Evolutionary conservation across 2,888 invertebrate genomes (phyloP), one percentile per base, ranked within the genome.

Genomic region (Diadromus collaris): DNA sequence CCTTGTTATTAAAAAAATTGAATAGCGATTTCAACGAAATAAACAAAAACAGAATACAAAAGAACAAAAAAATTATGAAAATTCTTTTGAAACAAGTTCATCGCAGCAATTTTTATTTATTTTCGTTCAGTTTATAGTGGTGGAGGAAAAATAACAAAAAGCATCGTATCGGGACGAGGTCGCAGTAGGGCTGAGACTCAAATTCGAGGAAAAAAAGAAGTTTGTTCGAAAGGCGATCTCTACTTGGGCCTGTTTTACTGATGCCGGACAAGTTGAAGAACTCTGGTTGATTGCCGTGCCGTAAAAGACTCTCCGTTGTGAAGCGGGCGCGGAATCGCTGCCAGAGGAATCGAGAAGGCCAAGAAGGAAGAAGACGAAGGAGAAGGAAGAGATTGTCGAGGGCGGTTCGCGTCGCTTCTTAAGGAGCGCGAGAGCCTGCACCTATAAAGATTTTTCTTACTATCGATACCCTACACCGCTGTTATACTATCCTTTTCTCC

Each of bases 401-500:
- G 74, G 76, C 68, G 72, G 76, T 64, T 21, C 51, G 69, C 32
- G 46, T 69, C 60, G 71, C 79, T 79, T 54, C 76, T 72, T 79
- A 76, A 79, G 79, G 72, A 79, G 76, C 76, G 48, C 63, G 64
- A 56, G 54, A 51, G 51, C 51, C 51, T 41, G 67, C 48, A 68
- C 72, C 76, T 79, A 72, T 79, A 76, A 79, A 79, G 54, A 80
- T 81, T 81, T 79, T 81, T 81, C 79, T 78, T 80, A 75, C 79
- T 76, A 80, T 81, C 79, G 81, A 78, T 79, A 68, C 64, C 68
- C 76, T 46, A 64, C 78, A 56, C 70, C 72, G 46, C 65, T 79
- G 51, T 61, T 68, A 58, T 65, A 51, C 70, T 72, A 77, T 75
- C 44, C 29, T 48, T 21, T 61, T 19, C 44, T 64, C 19, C 64